Base-by-base conservation (phyloP, 1,140 invertebrate genomes). In the Medauroidea extradentata region DNA sequence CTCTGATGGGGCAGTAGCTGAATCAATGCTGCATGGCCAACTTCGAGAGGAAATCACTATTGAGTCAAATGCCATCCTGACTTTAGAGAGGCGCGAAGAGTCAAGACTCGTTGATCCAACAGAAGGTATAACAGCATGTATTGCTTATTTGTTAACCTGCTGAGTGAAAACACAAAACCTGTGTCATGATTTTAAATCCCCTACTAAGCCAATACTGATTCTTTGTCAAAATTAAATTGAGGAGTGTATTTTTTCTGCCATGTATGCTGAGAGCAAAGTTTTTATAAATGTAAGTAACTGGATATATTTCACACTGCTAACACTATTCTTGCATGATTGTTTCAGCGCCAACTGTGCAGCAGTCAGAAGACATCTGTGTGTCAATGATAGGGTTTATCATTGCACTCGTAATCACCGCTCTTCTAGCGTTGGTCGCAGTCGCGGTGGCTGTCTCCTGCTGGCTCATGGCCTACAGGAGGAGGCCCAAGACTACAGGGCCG, bases 371-470 rank as follows among this genome's bases (percentile, higher is more conserved):
- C 68, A 93, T 96, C 66, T 96, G 94, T 72, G 89, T 96, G 57
- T 94, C 93, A 44, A 93, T 91, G 79, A 87, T 94, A 62, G 91
- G 93, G 46, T 87, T 96, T 68, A 92, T 95, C 58, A 91, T 96
- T 63, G 91, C 93, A 52, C 78, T 96, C 66, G 89, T 94, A 58
- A 89, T 96, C 67, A 96, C 93, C 53, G 92, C 93, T 18, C 81
- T 96, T 44, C 74, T 96, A 67, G 93, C 93, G 42, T 79, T 96
- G 46, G 93, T 96, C 21, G 93, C 93, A 34, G 91, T 96, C 25
- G 93, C 93, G 19, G 90, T 95, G 34, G 93, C 93, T 44, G 93
- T 96, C 21, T 94, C 92, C 39, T 96, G 93, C 74, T 96, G 93
- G 93, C 79, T 96, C 46, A 91, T 96, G 83, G 93, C 93, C 59